Conservation (phyloP, 2,797 vertebrate species). For the Pteronotus mesoamericanus region DNA sequence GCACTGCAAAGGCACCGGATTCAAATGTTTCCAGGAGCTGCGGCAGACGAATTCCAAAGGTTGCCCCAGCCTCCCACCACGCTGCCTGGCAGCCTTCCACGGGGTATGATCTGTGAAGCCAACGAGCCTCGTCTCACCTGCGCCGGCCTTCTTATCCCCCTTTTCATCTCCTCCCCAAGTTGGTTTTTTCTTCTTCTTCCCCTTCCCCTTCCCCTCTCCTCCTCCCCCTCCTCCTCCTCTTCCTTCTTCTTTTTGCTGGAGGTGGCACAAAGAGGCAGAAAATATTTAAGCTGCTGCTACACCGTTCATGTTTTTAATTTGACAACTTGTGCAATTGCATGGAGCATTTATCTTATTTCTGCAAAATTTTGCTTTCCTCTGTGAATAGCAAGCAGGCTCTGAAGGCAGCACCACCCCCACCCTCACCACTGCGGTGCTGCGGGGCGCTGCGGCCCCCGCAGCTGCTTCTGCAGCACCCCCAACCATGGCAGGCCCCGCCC, state of each 20-base stretch:
- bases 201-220: not conserved
- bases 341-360: constrained; percentile 68
- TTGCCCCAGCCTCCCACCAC: not conserved
- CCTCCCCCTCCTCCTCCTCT: not conserved
- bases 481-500: not conserved
- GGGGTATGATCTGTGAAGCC: not conserved
- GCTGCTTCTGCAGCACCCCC: too few species aligned
- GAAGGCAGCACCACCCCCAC: not conserved
- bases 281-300: not conserved
- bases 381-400: constrained; percentile 59
- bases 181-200: not conserved
- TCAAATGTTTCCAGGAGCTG: rapidly evolving
- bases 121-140: not conserved
- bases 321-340: constrained; percentile 46
- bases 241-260: not conserved
- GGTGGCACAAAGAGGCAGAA: not conserved
- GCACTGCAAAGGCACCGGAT: not conserved
- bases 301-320: constrained; percentile 61
- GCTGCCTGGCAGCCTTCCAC: rapidly evolving
- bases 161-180: not conserved
- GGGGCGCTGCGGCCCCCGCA: not conserved
- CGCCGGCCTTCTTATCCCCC: rapidly evolving
- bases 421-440: rapidly evolving
- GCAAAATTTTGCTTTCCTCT: constrained; percentile 39
- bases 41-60: rapidly evolving